A percentile compares a stretch with the other conserved stretches of the same genome.
Evolutionary conservation across 2,888 invertebrate genomes (phyloP).

Genomic region (Cenopis cana): DNA sequence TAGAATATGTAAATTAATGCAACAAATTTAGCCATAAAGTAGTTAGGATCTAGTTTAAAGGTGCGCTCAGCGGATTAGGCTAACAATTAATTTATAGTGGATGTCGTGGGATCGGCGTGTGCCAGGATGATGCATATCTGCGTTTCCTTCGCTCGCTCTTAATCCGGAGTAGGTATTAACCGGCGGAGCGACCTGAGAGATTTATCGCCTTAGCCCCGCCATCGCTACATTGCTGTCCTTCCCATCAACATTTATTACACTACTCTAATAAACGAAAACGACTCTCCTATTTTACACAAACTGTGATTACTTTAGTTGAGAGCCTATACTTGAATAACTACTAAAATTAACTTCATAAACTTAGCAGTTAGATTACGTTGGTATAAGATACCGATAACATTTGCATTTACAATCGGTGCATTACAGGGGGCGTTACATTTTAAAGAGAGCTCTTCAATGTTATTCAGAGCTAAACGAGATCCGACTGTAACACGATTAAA

Average conservation of each 20-base stretch:
- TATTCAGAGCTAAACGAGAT: constrained; percentile 50
- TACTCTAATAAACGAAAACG: constrained; percentile 51
- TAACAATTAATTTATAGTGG: constrained; percentile 47
- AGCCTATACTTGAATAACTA: constrained; percentile 12
- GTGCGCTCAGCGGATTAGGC: constrained; percentile 40
- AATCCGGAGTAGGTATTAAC: constrained; percentile 72
- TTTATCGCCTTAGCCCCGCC: constrained; percentile 67
- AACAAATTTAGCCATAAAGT: constrained; percentile 65
- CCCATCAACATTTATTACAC: constrained; percentile 59
- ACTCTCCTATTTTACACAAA: constrained; percentile 37
- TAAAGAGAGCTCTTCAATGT: constrained; percentile 50
- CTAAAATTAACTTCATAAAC: constrained; percentile 18
- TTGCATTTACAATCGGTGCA: constrained; percentile 27
- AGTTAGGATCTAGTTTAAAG: constrained; percentile 56
- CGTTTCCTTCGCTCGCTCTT: constrained; percentile 64
- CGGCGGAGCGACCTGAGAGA: constrained; percentile 65
- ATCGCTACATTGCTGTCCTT: constrained; percentile 62
- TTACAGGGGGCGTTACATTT: constrained; percentile 33
- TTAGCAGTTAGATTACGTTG: constrained; percentile 6
- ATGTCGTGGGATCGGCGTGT: constrained; percentile 52
- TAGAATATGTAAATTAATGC: constrained; percentile 71
- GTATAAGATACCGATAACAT: constrained; percentile 10
- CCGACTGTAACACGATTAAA: constrained; percentile 48
- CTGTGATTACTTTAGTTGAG: constrained; percentile 1
- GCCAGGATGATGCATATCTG: constrained; percentile 65